Percentiles rank a stretch among this genome's conserved stretches.
Conservation (phyloP, 2,113 vertebrate species). For the Cyprinodon brontotheroides region DNA sequence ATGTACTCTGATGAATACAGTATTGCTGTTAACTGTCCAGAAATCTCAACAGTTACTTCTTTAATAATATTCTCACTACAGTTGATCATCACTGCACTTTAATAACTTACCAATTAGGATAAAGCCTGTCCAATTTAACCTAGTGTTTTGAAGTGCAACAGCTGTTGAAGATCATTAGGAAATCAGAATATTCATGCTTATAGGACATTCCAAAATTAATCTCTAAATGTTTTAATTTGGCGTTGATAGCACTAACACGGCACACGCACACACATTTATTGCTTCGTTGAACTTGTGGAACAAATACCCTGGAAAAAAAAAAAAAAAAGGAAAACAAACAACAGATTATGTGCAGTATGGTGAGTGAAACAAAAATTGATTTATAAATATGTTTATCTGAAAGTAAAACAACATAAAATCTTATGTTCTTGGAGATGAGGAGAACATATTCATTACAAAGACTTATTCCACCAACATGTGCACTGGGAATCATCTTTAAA, state of each 20-base stretch:
- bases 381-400: constrained; percentile 1
- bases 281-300: constrained; percentile 3
- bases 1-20: constrained; percentile 31
- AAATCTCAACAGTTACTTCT: neutral
- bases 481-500: constrained; percentile 21
- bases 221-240: neutral
- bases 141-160: neutral
- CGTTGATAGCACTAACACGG: constrained; percentile 17
- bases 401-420: constrained; percentile 11
- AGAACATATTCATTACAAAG: constrained; percentile 28
- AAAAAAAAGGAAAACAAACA: constrained; percentile 3
- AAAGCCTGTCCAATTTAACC: neutral
- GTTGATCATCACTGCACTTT: neutral
- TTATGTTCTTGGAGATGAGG: neutral
- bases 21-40: constrained; percentile 1
- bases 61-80: constrained; percentile 1
- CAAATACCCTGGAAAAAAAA: constrained; percentile 25
- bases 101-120: neutral
- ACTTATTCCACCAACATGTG: constrained; percentile 27
- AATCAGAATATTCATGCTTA: neutral
- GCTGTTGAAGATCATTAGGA: neutral
- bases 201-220: constrained; percentile 4
- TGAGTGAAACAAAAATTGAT: constrained; percentile 8
- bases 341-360: constrained; percentile 17
- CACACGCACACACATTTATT: constrained; percentile 28